Percentiles rank a stretch among this genome's conserved stretches.
phyloP scores from a whole-genome alignment of 2,888 invertebrate genomes.

The Amblyteles armatorius region DNA sequence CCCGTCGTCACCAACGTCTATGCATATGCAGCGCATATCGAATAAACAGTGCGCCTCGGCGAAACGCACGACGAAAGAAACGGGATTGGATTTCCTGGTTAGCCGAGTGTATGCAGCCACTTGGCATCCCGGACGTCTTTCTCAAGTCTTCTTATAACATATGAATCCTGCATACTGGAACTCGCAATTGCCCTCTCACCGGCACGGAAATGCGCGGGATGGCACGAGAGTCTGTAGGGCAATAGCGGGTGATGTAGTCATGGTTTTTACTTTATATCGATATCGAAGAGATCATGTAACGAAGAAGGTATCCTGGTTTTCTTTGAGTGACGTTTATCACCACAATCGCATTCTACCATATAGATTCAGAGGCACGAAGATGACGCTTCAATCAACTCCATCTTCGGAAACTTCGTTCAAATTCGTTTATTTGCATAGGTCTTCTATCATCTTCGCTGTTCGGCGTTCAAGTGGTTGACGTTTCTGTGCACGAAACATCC shows the following conservation, averaged over 20 bases:
- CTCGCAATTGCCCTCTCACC: not conserved
- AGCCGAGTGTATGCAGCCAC: slow-evolving; percentile 10
- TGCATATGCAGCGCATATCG: slow-evolving; percentile 25
- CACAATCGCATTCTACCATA: too few relatives aligned
- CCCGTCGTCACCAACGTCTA: slow-evolving; percentile 26
- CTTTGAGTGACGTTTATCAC: not conserved
- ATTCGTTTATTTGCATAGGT: not conserved
- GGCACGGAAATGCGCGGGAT: slow-evolving; percentile 15
- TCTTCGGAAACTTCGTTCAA: slow-evolving; percentile 3
- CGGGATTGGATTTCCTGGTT: slow-evolving; percentile 58
- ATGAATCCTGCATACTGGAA: not conserved
- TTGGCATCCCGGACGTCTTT: slow-evolving; percentile 35
- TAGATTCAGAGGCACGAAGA: too few relatives aligned
- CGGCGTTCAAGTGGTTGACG: not conserved
- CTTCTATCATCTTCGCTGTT: not conserved
- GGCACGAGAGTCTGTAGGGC: not conserved
- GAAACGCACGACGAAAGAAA: slow-evolving; percentile 54
- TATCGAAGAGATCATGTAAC: not conserved
- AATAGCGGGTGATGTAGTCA: not conserved
- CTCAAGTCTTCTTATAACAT: slow-evolving; percentile 5
- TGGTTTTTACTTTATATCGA: not conserved
- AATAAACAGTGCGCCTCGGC: slow-evolving; percentile 24
- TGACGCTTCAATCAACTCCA: not conserved
- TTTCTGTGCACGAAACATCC: not conserved
- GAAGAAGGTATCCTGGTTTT: not conserved